These are phyloP conservation scores for Lophura nycthemera DNA, from an alignment of 2,113 vertebrate genomes.

Conservation along the genomic window DNA sequence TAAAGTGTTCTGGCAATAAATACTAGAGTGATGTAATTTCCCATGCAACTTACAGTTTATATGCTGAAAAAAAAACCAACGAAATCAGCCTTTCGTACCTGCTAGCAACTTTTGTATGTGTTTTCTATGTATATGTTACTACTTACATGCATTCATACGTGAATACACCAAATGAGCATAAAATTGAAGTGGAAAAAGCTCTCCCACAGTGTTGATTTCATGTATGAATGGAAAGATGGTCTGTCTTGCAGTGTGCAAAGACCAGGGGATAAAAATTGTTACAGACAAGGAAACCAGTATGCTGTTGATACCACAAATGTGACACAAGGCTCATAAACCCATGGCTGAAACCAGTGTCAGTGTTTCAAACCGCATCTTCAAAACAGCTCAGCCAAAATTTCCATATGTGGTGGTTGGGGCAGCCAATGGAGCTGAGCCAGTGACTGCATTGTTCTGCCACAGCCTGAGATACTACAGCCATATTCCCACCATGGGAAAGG, in stretches of 20 bases:
- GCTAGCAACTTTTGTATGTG: background rate
- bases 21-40: background rate
- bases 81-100: background rate
- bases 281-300: background rate
- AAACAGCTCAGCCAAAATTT: background rate
- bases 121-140: background rate
- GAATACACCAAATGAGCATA: background rate
- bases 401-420: rapidly evolving
- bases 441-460: rapidly evolving
- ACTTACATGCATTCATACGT: background rate
- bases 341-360: background rate
- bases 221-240: background rate
- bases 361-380: background rate
- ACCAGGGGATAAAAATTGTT: background rate
- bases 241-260: background rate
- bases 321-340: rapidly evolving
- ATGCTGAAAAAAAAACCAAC: background rate
- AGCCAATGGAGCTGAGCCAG: background rate
- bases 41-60: background rate
- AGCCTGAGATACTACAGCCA: background rate
- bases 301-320: background rate
- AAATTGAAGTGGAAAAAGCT: background rate
- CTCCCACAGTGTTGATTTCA: background rate
- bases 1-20: background rate
- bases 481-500: background rate